A percentile compares a stretch with the other conserved stretches of the same genome.
phyloP scores from a whole-genome alignment of 2,888 invertebrate genomes.

The Nomada goodeniana region DNA sequence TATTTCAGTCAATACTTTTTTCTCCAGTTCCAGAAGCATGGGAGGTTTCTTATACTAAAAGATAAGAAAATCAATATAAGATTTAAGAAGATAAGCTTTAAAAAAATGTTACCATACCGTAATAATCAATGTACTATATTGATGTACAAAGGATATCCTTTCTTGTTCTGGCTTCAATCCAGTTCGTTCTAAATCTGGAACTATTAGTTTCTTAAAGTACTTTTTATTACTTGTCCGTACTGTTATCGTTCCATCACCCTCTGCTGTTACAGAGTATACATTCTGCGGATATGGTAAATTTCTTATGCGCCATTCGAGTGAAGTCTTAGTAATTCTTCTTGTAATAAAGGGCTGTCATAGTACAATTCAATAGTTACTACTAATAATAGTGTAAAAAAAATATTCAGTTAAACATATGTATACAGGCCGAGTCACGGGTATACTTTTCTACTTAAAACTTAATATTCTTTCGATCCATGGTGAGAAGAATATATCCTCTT shows the following conservation, averaged over 20 bases:
- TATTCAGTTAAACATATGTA: neutral
- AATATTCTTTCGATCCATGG: too few species aligned
- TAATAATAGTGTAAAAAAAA: neutral
- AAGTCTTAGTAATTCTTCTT: constrained; percentile 90
- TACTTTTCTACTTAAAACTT: too few species aligned
- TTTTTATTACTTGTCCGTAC: constrained; percentile 93
- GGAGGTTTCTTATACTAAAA: constrained; percentile 92
- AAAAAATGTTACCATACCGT: constrained; percentile 85
- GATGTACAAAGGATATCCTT: constrained; percentile 89
- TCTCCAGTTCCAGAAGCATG: constrained; percentile 89
- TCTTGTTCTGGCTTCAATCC: constrained; percentile 87
- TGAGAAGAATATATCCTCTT: too few species aligned
- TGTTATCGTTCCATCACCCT: constrained; percentile 88
- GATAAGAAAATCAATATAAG: constrained; percentile 33
- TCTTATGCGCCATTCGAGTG: constrained; percentile 93
- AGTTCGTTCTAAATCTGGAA: constrained; percentile 90
- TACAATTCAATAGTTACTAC: constrained; percentile 8
- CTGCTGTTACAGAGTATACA: constrained; percentile 89
- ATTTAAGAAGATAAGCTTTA: constrained; percentile 5
- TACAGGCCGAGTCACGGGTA: neutral
- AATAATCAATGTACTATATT: constrained; percentile 91
- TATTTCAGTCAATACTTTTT: constrained; percentile 82
- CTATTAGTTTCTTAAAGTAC: constrained; percentile 90
- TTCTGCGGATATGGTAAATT: constrained; percentile 91
- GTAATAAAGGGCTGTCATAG: constrained; percentile 87